Conservation (phyloP, 2,888 invertebrate genomes). For the Rotaria magnacalcarata region DNA sequence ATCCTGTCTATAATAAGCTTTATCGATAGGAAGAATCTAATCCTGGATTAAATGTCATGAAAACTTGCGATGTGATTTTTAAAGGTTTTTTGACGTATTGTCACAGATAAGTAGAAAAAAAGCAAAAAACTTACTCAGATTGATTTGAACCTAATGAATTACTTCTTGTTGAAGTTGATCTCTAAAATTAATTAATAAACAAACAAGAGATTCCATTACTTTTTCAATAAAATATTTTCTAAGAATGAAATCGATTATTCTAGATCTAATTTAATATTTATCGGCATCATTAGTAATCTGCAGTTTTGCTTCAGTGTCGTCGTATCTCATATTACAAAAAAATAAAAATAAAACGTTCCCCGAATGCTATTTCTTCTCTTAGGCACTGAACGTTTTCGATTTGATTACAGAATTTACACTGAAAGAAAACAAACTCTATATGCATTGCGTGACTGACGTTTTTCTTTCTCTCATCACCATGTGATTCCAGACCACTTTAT, state of each 20-base stretch:
- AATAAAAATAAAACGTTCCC: background rate
- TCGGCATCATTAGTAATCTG: background rate
- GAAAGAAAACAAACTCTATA: background rate
- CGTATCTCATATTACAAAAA: background rate
- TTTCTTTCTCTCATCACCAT: background rate
- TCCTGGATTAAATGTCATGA: background rate
- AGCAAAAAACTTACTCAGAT: background rate
- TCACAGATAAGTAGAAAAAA: too few relatives aligned
- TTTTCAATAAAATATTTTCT: too few relatives aligned
- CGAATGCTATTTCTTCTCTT: background rate
- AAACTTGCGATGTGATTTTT: too few relatives aligned
- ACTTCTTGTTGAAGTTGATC: slow-evolving; percentile 8
- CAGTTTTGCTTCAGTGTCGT: background rate
- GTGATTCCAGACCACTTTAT: background rate
- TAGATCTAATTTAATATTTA: too few relatives aligned
- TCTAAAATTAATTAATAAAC: background rate
- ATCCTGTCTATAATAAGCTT: too few relatives aligned
- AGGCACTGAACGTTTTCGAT: too few relatives aligned
- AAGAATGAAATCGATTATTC: too few relatives aligned
- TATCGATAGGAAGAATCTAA: background rate
- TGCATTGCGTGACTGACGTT: background rate
- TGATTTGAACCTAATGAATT: slow-evolving; percentile 35
- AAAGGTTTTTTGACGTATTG: too few relatives aligned
- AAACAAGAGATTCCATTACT: background rate
- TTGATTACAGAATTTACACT: too few relatives aligned